Evolutionary conservation across 2,113 vertebrate genomes (phyloP), one percentile per base, ranked within the genome.

Genomic region (Herpetotheres cachinnans): DNA sequence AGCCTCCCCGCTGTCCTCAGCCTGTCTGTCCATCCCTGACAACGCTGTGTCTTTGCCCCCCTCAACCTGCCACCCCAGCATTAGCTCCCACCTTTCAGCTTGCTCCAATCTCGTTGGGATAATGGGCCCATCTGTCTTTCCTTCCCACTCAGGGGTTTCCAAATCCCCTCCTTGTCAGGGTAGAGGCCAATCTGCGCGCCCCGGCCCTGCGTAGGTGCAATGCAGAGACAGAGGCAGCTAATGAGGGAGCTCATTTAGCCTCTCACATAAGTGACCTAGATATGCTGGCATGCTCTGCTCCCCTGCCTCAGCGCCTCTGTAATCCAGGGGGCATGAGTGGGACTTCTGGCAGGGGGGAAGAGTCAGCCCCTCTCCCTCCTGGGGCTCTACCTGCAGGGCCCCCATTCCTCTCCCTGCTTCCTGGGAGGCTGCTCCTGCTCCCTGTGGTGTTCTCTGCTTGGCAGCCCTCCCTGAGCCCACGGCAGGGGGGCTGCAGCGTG

Each of bases 41-140:
- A 3, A 9, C 2, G 15, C 50, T 1, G 0, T 20, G 58, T 34
- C 19, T 74, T 62, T 26, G 61, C 30, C 36, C 26, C 29, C 22
- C 32, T 40, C 58, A 2, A 0, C 16, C 47, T 5, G 4, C 29
- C 30, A 7, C 11, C 44, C 52, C 2, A 2, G 10, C 18, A 1
- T 24, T 19, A 34, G 26, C 62, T 59, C 34, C 55, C 62, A 22
- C 22, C 27, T n/a, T 56, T 15, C 50, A 6, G 7, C 36, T 32
- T 16, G 15, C 42, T 24, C 79, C 22, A 3, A 9, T 54, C 56
- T 29, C 38, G 8, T 2, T 0, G 27, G 58, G 56, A 63, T 63
- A 6, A 74, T 6, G 65, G 55, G 2, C 46, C 36, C 36, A 12
- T 30, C 79, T 10, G 0, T 29, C 61, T 72, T 79, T 34, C 66